A percentile compares a stretch with the other conserved stretches of the same genome.
Evolutionary conservation across 2,113 vertebrate genomes (phyloP).

Genomic region (Nothobranchius kuhntae): DNA sequence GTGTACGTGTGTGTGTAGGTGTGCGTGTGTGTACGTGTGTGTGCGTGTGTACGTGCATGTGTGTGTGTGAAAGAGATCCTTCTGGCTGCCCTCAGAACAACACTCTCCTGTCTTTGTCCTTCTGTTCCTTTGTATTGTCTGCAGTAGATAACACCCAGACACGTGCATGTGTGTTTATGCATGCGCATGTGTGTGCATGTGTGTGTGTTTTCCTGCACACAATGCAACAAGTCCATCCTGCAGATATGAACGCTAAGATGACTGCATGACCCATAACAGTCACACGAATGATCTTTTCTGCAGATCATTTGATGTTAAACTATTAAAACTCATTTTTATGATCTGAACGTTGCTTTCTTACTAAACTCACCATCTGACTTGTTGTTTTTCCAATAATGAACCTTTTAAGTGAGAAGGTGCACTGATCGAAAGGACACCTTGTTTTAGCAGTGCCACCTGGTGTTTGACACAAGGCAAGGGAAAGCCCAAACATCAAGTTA

Average conservation of each 20-base stretch:
- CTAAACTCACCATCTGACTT: background rate
- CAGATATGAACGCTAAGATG: constrained; percentile 34
- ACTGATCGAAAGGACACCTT: background rate
- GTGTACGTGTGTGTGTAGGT: constrained; percentile 4
- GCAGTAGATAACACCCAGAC: constrained; percentile 70
- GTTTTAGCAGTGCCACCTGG: background rate
- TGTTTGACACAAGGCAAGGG: background rate
- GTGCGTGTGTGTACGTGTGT: constrained; percentile 18
- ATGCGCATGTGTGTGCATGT: constrained; percentile 15
- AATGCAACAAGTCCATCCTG: constrained; percentile 61
- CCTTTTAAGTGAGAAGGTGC: background rate
- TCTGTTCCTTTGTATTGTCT: constrained; percentile 77
- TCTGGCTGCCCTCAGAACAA: constrained; percentile 50
- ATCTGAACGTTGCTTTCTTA: background rate
- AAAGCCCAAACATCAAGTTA: no score
- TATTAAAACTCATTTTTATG: background rate
- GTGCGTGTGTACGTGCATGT: background rate
- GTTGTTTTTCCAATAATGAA: background rate
- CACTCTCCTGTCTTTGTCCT: constrained; percentile 76
- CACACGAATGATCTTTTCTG: background rate
- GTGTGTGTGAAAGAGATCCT: constrained; percentile 15
- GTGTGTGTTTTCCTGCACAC: constrained; percentile 51
- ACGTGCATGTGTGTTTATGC: constrained; percentile 35
- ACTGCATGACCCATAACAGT: constrained; percentile 45
- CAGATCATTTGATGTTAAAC: background rate